These are phyloP conservation scores for Thaleichthys pacificus DNA, from an alignment of 2,797 vertebrate species.

Conservation along the genomic window DNA sequence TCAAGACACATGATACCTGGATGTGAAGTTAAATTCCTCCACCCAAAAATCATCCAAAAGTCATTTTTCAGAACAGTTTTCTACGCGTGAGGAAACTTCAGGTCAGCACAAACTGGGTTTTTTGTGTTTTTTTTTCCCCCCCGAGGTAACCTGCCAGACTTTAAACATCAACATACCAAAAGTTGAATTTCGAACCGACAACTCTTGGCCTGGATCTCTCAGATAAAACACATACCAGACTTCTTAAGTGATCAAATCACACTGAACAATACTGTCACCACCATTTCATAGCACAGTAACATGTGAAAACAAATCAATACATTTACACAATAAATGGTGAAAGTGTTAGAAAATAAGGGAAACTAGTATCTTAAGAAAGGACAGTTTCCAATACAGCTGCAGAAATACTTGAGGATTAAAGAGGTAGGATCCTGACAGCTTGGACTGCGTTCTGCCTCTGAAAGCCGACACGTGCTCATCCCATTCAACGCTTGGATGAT, in stretches of 20 bases:
- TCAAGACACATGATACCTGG: slow-evolving; percentile 67
- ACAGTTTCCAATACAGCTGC: slow-evolving; percentile 43
- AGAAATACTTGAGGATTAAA: slow-evolving; percentile 32
- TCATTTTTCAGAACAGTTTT: slow-evolving; percentile 30
- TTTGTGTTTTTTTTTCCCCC: neutral
- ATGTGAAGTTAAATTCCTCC: slow-evolving; percentile 65
- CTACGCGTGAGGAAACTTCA: slow-evolving; percentile 24
- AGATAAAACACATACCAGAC: slow-evolving; percentile 10
- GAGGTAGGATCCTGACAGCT: slow-evolving; percentile 22
- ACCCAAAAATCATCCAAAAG: slow-evolving; percentile 58
- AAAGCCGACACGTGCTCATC: slow-evolving; percentile 43
- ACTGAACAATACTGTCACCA: neutral
- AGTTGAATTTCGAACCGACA: slow-evolving; percentile 41
- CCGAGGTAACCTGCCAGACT: slow-evolving; percentile 41
- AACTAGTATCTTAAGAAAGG: slow-evolving; percentile 24
- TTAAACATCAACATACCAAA: slow-evolving; percentile 47
- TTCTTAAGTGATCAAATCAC: slow-evolving; percentile 20
- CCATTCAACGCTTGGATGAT: slow-evolving; percentile 34
- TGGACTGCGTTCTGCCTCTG: slow-evolving; percentile 14
- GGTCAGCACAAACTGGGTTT: slow-evolving; percentile 24
- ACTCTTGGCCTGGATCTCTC: slow-evolving; percentile 34
- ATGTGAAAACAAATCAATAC: neutral
- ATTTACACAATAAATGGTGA: slow-evolving; percentile 19
- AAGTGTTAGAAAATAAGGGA: slow-evolving; percentile 29
- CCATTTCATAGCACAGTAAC: too few relatives aligned